Evolutionary conservation across 2,797 vertebrate species (phyloP), one percentile per base, ranked within the genome.

Genomic region (Hyperoplus lanceolatus): DNA sequence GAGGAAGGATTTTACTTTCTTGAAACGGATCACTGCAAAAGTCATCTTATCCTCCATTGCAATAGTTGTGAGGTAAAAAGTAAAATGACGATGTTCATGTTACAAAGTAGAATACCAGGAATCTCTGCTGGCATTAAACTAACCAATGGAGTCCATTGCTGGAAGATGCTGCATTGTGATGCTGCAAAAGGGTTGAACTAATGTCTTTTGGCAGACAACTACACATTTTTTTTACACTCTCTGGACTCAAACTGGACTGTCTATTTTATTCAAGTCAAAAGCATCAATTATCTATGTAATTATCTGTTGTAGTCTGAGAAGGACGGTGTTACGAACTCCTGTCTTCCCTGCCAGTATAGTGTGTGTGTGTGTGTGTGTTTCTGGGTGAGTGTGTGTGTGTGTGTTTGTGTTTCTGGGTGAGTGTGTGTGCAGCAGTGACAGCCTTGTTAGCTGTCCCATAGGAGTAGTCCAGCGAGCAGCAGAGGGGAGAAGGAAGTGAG

Each of bases 401-500:
- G 58, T 72, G 62, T 72, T 60, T 77, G 39, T 62, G 55, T 73
- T 10, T 70, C 12, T 16, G 56, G 46, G 69, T 3, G 53, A 8
- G 57, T 69, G 66, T 77, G 42, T 60, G 58, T 72, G 62, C 55
- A 66, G 68, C 60, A 77, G 71, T 61, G 88, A 90, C 81, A 65
- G 72, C 46, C 57, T 82, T 74, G 84, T 79, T 89, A 70, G 56
- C 56, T 49, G 75, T 85, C 88, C 81, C 71, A 43, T n/a, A 79
- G 80, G 87, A 88, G 77, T 50, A 21, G 38, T 43, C n/a, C 51
- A 73, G 49, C 63, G 56, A 72, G 75, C 64, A 46, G 60, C 16
- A 48, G 70, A 75, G 51, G 43, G 53, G 55, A 84, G 66, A 80
- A 82, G 83, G 89, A 90, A 87, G 81, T 74, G 73, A 86, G 85